Conservation (phyloP, 2,113 vertebrate genomes). For the Ciconia boyciana region DNA sequence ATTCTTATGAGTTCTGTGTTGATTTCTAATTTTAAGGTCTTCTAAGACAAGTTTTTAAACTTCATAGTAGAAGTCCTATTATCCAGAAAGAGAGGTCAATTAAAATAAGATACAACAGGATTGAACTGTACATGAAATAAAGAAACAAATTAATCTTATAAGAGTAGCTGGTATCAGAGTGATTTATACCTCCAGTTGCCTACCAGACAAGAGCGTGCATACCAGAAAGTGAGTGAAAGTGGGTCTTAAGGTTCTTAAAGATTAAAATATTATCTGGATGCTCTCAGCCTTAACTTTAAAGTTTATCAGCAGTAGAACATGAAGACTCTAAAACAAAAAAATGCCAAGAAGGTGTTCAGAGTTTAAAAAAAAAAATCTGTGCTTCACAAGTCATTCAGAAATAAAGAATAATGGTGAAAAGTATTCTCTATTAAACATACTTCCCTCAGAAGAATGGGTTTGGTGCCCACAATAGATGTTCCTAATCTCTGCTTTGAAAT, state of each 20-base stretch:
- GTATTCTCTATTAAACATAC: background rate
- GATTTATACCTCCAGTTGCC: background rate
- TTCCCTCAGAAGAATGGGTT: background rate
- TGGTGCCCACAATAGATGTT: background rate
- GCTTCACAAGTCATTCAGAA: constrained; percentile 23
- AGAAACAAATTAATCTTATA: background rate
- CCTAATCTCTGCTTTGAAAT: background rate
- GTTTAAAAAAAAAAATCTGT: background rate
- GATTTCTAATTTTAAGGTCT: background rate
- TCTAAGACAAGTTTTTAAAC: background rate
- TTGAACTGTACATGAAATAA: background rate
- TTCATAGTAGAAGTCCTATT: background rate
- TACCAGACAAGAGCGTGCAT: background rate
- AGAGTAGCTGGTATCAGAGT: background rate
- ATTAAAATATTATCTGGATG: background rate
- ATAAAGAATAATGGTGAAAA: constrained; percentile 3
- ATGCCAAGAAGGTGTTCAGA: rapidly evolving
- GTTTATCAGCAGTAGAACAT: background rate
- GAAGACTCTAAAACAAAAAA: background rate
- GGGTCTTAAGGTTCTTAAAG: background rate
- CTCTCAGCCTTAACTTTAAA: background rate
- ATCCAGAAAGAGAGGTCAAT: background rate
- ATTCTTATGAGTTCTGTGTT: background rate
- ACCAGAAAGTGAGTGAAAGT: background rate
- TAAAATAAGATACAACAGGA: background rate